A percentile compares a stretch with the other conserved stretches of the same genome.
Evolutionary conservation across 2,797 vertebrate genomes (phyloP).

Genomic region (Sebastes nivosus): DNA sequence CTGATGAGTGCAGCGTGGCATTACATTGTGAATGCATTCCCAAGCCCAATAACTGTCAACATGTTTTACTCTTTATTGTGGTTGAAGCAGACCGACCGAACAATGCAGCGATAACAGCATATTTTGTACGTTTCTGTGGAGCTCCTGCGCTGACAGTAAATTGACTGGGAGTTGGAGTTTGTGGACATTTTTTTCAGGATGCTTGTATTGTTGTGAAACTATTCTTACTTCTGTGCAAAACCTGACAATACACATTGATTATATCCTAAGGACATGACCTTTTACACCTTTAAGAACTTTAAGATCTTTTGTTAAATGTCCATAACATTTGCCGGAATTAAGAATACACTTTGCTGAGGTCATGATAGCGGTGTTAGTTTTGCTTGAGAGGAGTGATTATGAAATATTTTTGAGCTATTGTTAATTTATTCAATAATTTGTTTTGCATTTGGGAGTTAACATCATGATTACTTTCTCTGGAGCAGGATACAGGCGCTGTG

Average conservation of each 20-base stretch:
- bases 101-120: neutral
- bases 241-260: neutral
- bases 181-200: neutral
- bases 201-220: neutral
- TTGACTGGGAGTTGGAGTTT: neutral
- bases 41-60: slow-evolving; percentile 1
- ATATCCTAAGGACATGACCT: neutral
- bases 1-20: neutral
- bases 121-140: neutral
- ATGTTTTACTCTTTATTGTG: neutral
- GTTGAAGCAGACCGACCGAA: neutral
- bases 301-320: neutral
- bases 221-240: neutral
- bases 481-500: neutral
- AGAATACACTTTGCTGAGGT: neutral
- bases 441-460: neutral
- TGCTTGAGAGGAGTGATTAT: neutral
- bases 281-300: no score
- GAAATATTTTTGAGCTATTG: neutral
- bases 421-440: slow-evolving; percentile 5
- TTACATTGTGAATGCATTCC: neutral
- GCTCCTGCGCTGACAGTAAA: no score
- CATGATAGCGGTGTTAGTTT: neutral
- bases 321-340: neutral
- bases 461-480: neutral